Conservation (phyloP, 2,888 invertebrate genomes). For the Chamaedrilus cognettii region DNA sequence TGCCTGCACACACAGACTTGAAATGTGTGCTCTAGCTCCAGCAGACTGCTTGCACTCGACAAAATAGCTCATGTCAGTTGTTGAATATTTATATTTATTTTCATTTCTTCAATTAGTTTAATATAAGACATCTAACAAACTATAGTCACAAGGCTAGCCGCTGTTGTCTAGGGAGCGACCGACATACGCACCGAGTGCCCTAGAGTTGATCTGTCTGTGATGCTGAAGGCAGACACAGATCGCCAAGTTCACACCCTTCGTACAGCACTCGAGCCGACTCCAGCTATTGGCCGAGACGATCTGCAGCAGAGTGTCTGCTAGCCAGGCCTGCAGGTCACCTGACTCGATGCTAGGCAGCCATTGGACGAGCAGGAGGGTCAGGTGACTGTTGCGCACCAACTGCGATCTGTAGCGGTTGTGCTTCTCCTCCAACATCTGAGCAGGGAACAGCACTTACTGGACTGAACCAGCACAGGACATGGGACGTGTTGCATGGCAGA, state of each 20-base stretch:
- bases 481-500: too few species aligned
- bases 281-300: slow-evolving; percentile 56
- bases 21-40: too few species aligned
- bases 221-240: slow-evolving; percentile 56
- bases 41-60: too few species aligned
- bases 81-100: too few species aligned
- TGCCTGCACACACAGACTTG: slow-evolving; percentile 54
- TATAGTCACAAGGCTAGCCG: too few species aligned
- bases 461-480: too few species aligned
- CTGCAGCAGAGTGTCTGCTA: slow-evolving; percentile 52
- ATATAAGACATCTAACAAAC: too few species aligned
- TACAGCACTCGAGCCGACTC: slow-evolving; percentile 65
- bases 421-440: background rate
- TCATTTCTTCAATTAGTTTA: too few species aligned
- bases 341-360: slow-evolving; percentile 63
- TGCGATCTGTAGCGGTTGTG: background rate
- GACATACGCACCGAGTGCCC: background rate
- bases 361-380: slow-evolving; percentile 62
- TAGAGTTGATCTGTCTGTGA: background rate
- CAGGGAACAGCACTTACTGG: too few species aligned
- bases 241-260: slow-evolving; percentile 62
- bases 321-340: slow-evolving; percentile 60
- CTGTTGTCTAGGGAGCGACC: too few species aligned
- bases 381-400: slow-evolving; percentile 60
- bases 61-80: too few species aligned